Evolutionary conservation across 2,113 vertebrate species (phyloP).

Genomic region (Junco hyemalis): DNA sequence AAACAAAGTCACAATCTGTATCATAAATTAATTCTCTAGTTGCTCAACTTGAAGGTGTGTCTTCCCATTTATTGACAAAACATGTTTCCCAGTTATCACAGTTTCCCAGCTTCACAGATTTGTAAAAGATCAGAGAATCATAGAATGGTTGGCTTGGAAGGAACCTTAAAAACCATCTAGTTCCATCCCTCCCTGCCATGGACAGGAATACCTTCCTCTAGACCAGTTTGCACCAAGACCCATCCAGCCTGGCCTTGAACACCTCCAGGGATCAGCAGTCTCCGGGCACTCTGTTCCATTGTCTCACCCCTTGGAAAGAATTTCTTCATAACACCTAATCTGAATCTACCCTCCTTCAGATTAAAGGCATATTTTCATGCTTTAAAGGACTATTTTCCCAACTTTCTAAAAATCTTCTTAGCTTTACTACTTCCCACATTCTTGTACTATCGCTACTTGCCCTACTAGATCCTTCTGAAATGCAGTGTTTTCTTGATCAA

Average conservation of each 20-base stretch:
- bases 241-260: background rate
- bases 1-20: background rate
- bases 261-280: background rate
- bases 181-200: background rate
- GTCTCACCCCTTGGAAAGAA: background rate
- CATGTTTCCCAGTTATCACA: background rate
- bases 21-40: background rate
- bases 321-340: background rate
- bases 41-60: background rate
- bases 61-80: background rate
- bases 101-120: background rate
- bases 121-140: background rate
- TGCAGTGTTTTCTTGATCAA: background rate
- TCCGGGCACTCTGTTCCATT: background rate
- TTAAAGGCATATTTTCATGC: background rate
- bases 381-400: background rate
- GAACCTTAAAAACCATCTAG: background rate
- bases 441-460: background rate
- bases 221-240: background rate
- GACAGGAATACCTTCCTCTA: background rate
- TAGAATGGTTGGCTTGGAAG: background rate
- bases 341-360: background rate
- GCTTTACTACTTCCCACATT: background rate
- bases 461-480: background rate
- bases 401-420: background rate